Conservation (phyloP, 2,888 invertebrate genomes). For the Punctoribates punctum region DNA sequence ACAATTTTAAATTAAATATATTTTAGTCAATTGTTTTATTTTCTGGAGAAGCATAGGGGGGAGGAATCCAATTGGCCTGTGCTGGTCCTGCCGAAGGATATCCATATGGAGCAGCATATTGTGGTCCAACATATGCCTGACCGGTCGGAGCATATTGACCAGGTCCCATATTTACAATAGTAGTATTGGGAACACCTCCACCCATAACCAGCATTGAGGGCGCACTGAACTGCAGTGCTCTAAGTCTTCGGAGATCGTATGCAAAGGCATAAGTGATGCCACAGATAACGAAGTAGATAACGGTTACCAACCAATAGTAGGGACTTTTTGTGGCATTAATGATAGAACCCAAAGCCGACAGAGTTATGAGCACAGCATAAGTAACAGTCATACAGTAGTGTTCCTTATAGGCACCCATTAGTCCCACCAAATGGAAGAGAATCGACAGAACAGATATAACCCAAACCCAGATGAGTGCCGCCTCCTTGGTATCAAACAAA, state of each 20-base stretch:
- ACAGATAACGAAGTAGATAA: neutral
- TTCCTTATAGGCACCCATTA: conserved; percentile 11
- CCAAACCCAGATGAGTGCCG: neutral
- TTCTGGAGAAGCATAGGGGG: too few relatives aligned
- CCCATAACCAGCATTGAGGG: neutral
- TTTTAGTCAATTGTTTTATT: too few relatives aligned
- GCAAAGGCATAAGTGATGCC: neutral
- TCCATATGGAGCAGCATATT: too few relatives aligned
- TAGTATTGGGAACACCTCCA: too few relatives aligned
- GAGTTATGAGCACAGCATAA: neutral
- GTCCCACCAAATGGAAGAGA: neutral
- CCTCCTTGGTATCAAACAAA: neutral
- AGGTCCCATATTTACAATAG: too few relatives aligned
- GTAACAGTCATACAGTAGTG: conserved; percentile 15
- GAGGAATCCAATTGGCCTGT: too few relatives aligned
- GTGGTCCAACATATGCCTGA: too few relatives aligned
- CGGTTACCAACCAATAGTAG: neutral
- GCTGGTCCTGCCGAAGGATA: too few relatives aligned
- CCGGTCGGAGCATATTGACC: too few relatives aligned
- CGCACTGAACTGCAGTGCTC: neutral
- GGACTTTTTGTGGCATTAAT: neutral
- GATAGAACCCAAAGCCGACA: neutral
- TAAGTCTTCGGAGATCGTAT: neutral
- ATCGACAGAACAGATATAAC: neutral
- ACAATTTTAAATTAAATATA: too few relatives aligned